These are phyloP conservation scores for Irena cyanogastra DNA, from an alignment of 2,113 vertebrate genomes.

Conservation along the genomic window DNA sequence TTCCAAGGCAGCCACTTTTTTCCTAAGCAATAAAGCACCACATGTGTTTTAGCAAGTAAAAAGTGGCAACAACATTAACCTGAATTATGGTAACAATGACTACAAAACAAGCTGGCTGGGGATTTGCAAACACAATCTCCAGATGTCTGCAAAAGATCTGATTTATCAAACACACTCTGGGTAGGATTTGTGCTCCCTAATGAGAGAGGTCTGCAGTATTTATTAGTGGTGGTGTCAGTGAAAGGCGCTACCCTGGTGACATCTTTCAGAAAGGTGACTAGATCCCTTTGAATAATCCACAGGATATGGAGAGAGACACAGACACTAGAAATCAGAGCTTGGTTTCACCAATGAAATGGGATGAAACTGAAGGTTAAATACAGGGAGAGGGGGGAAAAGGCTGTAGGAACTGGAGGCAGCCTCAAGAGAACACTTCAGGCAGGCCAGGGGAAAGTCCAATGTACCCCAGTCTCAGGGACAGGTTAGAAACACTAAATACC, in stretches of 20 bases:
- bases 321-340: background rate
- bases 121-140: slow-evolving; percentile 36
- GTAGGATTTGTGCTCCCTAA: background rate
- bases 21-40: background rate
- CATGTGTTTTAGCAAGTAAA: slow-evolving; percentile 40
- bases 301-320: background rate
- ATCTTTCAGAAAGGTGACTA: background rate
- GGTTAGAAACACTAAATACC: background rate
- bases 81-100: slow-evolving; percentile 26
- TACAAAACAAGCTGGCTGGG: slow-evolving; percentile 22
- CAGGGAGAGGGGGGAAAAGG: fast-evolving
- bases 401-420: background rate
- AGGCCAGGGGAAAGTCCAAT: background rate
- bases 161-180: background rate
- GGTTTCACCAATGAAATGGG: background rate
- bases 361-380: background rate
- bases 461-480: background rate
- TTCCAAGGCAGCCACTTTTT: background rate
- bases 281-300: background rate
- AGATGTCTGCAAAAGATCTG: slow-evolving; percentile 39
- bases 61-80: slow-evolving; percentile 52
- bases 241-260: background rate
- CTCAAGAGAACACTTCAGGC: background rate
- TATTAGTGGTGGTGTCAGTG: background rate
- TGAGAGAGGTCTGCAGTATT: background rate